These are phyloP conservation scores for Heliocidaris tuberculata DNA, from an alignment of 35 echinoderm and acorn worm genomes.

Conservation along the genomic window DNA sequence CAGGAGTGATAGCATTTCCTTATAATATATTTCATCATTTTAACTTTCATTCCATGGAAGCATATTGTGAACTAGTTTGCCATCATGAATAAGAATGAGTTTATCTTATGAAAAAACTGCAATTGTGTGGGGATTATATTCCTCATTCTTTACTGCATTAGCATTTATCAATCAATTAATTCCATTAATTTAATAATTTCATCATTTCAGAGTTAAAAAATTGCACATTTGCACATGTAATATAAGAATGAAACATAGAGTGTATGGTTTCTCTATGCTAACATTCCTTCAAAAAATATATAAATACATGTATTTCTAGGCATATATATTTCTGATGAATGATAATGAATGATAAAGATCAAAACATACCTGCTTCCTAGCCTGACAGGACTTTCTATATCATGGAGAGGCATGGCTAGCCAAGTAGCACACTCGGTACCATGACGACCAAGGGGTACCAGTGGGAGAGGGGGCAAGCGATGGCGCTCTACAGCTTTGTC, in stretches of 20 bases:
- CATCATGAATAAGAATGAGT: no score
- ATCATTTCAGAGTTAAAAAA: not conserved
- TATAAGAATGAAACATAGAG: not conserved
- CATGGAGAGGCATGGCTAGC: slow-evolving; percentile 93
- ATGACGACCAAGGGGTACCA: slow-evolving; percentile 81
- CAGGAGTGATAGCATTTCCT: not conserved
- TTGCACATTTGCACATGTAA: not conserved
- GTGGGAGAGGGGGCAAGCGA: slow-evolving; percentile 84
- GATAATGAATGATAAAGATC: no score
- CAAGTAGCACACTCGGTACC: slow-evolving; percentile 90
- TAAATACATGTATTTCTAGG: not conserved
- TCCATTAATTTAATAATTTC: not conserved
- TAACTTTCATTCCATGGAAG: not conserved
- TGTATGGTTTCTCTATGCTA: not conserved
- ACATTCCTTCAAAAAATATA: not conserved
- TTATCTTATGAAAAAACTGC: no score
- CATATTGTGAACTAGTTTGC: no score
- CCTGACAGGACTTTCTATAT: slow-evolving; percentile 95
- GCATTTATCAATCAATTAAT: no score
- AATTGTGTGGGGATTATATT: no score
- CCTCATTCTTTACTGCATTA: no score
- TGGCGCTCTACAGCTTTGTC: slow-evolving; percentile 71
- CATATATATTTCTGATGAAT: not conserved
- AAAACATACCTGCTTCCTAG: slow-evolving; percentile 64
- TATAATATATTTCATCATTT: not conserved